Evolutionary conservation across 2,888 invertebrate genomes (phyloP).

Genomic region (Trichopria drosophilae): DNA sequence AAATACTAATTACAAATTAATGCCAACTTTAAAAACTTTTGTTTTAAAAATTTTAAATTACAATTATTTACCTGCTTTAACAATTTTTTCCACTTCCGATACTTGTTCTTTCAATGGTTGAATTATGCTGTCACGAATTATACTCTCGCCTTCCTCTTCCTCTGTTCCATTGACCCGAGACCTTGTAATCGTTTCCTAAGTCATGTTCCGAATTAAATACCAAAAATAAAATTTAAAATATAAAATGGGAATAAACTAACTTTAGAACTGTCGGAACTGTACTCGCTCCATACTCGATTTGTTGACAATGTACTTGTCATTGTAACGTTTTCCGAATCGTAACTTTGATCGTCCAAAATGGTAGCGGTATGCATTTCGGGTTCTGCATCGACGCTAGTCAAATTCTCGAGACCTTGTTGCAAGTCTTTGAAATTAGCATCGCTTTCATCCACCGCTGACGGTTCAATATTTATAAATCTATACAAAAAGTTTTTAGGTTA

Average conservation of each 20-base stretch:
- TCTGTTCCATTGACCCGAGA: slow-evolving; percentile 39
- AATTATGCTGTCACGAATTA: slow-evolving; percentile 41
- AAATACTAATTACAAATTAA: slow-evolving; percentile 59
- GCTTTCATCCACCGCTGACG: slow-evolving; percentile 66
- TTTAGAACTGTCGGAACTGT: slow-evolving; percentile 37
- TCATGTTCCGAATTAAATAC: too few species aligned
- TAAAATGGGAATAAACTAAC: too few species aligned
- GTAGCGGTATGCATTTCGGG: slow-evolving; percentile 60
- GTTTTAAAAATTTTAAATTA: slow-evolving; percentile 1
- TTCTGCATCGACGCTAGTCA: slow-evolving; percentile 51
- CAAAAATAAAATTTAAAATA: too few species aligned
- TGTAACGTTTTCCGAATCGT: slow-evolving; percentile 47
- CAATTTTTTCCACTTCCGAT: slow-evolving; percentile 64
- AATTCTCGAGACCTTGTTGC: slow-evolving; percentile 55
- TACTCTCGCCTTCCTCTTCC: slow-evolving; percentile 37
- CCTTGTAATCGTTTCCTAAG: slow-evolving; percentile 26
- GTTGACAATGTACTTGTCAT: slow-evolving; percentile 47
- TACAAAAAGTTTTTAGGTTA: slow-evolving; percentile 30
- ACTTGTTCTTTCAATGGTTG: slow-evolving; percentile 57
- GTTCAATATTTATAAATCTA: slow-evolving; percentile 71
- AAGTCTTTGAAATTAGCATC: slow-evolving; percentile 59
- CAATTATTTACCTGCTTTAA: slow-evolving; percentile 62
- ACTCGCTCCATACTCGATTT: slow-evolving; percentile 49
- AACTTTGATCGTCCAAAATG: slow-evolving; percentile 46
- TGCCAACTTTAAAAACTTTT: neutral